Base-by-base conservation (phyloP, 2,888 invertebrate genomes). In the Sialis fuliginosa region DNA sequence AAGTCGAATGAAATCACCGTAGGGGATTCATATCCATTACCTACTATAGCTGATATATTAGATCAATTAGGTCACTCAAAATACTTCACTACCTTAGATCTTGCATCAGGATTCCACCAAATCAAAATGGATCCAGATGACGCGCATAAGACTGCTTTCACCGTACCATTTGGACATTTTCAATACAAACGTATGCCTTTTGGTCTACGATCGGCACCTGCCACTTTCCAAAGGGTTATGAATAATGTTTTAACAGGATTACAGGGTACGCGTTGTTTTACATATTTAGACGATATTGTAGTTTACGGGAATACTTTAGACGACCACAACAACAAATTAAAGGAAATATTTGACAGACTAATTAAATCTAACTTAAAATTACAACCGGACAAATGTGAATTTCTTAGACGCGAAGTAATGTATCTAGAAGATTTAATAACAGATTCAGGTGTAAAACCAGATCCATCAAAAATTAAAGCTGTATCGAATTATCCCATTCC, bases 11-110 rank as follows among this genome's bases (percentile, higher is more conserved):
- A 56, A 50, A 51, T 54, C 42, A 55, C 56, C 0, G 50, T 55
- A 2, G 52, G 50, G 30, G 56, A 57, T 49, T 49, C 45, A 13
- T 57, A 54, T 50, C 54, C 56, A 35, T 40, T 56, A 6, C 54
- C 54, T 5, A 50, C 53, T 31, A 54, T 59, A 5, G 48, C 53
- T 6, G 54, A 56, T 30, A 47, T 57, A 5, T 46, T 58, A 30
- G 53, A 55, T 32, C 48, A 52, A 39, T 41, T 58, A 44, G 60
- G 61, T 35, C 55, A 57, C 48, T 52, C 58, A 1, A 54, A 55
- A 47, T 63, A 60, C 51, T 64, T 63, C 46, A 56, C 60, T 3
- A 60, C 58, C 0, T 35, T 65, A 34, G 64, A 63, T 51, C 45
- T 64, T 9, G 57, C 61, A 5, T 54, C 54, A 4, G 63, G 62